phyloP scores from a whole-genome alignment of 2,888 invertebrate species.

The Eupithecia subfuscata region DNA sequence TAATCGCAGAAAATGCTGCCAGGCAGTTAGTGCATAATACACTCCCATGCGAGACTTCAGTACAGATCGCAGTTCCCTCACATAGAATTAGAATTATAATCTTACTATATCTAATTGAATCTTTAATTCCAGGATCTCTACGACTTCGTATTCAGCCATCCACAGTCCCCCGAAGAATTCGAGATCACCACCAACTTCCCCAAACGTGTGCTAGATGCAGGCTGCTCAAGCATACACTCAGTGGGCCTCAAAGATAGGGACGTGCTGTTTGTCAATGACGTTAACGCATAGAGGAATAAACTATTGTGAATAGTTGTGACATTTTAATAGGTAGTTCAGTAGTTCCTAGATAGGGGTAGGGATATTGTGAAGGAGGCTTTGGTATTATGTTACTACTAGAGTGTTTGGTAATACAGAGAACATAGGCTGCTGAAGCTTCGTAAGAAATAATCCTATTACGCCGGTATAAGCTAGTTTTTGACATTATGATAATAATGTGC shows the following conservation, averaged over 20 bases:
- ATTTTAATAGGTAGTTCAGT: conserved; percentile 24
- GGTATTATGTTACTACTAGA: background rate
- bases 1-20: no score
- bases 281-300: conserved; percentile 87
- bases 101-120: background rate
- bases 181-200: conserved; percentile 98
- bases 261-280: conserved; percentile 96
- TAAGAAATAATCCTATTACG: conserved; percentile 2
- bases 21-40: no score
- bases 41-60: no score
- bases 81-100: background rate
- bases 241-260: conserved; percentile 95
- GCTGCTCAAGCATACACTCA: conserved; percentile 85
- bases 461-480: background rate
- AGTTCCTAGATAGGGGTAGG: conserved; percentile 26
- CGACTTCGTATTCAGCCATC: conserved; percentile 97
- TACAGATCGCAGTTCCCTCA: background rate
- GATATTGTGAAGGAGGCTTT: background rate
- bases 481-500: background rate
- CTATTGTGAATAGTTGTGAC: conserved; percentile 30
- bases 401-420: background rate
- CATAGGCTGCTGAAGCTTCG: background rate
- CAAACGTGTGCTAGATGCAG: conserved; percentile 90
- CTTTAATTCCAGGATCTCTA: conserved; percentile 90
- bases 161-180: conserved; percentile 95